A percentile compares a stretch with the other conserved stretches of the same genome.
These are phyloP conservation scores for Marasmarcha lunaedactyla DNA, from an alignment of 2,888 invertebrate species.

Conservation along the genomic window DNA sequence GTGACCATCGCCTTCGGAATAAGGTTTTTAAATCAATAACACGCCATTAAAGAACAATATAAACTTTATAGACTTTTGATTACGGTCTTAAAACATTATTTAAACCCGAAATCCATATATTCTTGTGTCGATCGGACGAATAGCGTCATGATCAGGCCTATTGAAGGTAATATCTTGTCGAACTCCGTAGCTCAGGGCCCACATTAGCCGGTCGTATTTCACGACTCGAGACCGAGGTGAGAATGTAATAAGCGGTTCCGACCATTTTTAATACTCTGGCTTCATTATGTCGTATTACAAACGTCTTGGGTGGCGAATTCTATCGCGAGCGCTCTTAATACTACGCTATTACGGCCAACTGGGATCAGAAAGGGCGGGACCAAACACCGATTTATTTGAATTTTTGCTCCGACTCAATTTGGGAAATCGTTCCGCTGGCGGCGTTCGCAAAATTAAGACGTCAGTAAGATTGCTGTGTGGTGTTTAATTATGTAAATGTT, in stretches of 20 bases:
- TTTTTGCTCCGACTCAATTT: slow-evolving; percentile 68
- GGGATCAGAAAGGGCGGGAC: slow-evolving; percentile 46
- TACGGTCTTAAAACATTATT: no score
- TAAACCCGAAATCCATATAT: no score
- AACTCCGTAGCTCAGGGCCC: slow-evolving; percentile 31
- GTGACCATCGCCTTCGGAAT: no score
- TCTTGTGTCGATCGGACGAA: no score
- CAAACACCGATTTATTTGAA: slow-evolving; percentile 65
- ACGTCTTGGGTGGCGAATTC: slow-evolving; percentile 70
- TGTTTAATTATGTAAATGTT: slow-evolving; percentile 70
- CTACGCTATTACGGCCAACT: slow-evolving; percentile 55
- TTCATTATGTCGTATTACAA: slow-evolving; percentile 68
- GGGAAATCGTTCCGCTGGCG: slow-evolving; percentile 65
- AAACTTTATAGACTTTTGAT: no score
- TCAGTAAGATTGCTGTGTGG: slow-evolving; percentile 63
- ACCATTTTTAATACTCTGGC: slow-evolving; percentile 68
- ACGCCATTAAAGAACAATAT: no score
- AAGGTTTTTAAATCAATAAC: no score
- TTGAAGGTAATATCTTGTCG: slow-evolving; percentile 11
- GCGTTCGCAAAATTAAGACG: slow-evolving; percentile 68
- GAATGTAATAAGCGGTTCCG: slow-evolving; percentile 68
- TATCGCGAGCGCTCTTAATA: slow-evolving; percentile 67
- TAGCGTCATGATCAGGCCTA: not conserved
- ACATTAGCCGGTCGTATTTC: slow-evolving; percentile 63
- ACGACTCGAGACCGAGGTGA: slow-evolving; percentile 61